phyloP scores from a whole-genome alignment of 2,888 invertebrate genomes.

The Ceramica pisi region DNA sequence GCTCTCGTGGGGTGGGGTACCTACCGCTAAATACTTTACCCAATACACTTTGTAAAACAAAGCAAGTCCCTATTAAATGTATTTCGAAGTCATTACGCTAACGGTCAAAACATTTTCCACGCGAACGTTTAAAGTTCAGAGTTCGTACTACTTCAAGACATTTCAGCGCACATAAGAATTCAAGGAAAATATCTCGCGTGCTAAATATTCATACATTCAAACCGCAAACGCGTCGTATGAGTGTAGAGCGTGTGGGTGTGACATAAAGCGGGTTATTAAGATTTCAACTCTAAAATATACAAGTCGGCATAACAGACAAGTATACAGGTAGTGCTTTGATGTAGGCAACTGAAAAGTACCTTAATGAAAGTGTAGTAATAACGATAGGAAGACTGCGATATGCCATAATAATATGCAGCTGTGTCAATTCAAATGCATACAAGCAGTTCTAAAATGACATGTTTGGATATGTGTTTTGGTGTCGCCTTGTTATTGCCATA shows the following conservation, averaged over 20 bases:
- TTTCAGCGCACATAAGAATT: slow-evolving; percentile 65
- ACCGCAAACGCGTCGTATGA: slow-evolving; percentile 62
- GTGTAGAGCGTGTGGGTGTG: slow-evolving; percentile 73
- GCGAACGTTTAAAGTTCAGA: slow-evolving; percentile 57
- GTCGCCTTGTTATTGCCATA: slow-evolving; percentile 38
- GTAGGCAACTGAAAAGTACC: slow-evolving; percentile 61
- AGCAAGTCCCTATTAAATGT: slow-evolving; percentile 25
- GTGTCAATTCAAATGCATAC: slow-evolving; percentile 37
- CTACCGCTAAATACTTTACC: slow-evolving; percentile 8
- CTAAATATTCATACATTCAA: slow-evolving; percentile 69
- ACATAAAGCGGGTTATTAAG: slow-evolving; percentile 79
- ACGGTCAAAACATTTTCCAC: slow-evolving; percentile 40
- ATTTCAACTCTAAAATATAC: slow-evolving; percentile 79
- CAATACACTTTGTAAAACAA: slow-evolving; percentile 1
- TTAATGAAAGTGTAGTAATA: slow-evolving; percentile 59
- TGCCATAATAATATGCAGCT: slow-evolving; percentile 39
- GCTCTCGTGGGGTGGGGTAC: not conserved
- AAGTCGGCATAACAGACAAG: slow-evolving; percentile 68
- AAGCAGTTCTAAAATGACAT: slow-evolving; percentile 32
- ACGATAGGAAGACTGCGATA: slow-evolving; percentile 49
- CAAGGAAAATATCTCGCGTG: slow-evolving; percentile 57
- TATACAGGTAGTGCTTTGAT: slow-evolving; percentile 57
- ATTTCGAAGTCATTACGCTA: slow-evolving; percentile 32
- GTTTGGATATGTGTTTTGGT: slow-evolving; percentile 39
- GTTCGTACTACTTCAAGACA: slow-evolving; percentile 58